A percentile compares a stretch with the other conserved stretches of the same genome.
phyloP scores from a whole-genome alignment of 2,113 vertebrate species.

The Poeciliopsis retropinna region DNA sequence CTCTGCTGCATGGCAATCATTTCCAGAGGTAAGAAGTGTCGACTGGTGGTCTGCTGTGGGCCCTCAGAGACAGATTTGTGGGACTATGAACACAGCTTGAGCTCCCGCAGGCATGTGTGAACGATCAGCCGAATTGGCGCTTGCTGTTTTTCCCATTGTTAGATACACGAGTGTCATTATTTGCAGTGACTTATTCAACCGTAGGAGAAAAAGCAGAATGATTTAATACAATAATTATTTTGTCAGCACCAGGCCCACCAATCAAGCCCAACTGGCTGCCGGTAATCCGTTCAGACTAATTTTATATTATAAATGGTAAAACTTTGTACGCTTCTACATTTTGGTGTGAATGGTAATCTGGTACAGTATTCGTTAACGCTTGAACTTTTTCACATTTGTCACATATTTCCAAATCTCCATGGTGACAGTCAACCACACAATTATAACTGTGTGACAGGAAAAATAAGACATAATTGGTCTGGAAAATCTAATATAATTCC shows the following conservation, averaged over 20 bases:
- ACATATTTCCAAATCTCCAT: no score
- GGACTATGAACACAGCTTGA: background rate
- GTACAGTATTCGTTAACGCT: background rate
- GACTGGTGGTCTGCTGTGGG: slow-evolving; percentile 29
- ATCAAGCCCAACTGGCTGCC: background rate
- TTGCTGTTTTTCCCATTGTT: background rate
- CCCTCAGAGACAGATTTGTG: background rate
- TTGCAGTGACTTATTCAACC: background rate
- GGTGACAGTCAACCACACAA: no score
- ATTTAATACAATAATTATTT: background rate
- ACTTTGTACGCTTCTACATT: background rate
- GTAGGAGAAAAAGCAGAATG: background rate
- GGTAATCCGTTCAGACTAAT: background rate
- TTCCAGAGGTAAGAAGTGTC: slow-evolving; percentile 21
- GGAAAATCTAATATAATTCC: background rate
- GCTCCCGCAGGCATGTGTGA: background rate
- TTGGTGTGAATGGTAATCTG: background rate
- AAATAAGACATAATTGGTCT: background rate
- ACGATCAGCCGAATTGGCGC: background rate
- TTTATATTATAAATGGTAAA: background rate
- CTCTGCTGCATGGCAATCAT: slow-evolving; percentile 28
- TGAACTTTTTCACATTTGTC: background rate
- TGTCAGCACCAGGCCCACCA: background rate
- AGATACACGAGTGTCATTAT: background rate
- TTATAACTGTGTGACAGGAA: no score